phyloP scores from a whole-genome alignment of 2,888 invertebrate species.

The Leptopilina drosophilae region DNA sequence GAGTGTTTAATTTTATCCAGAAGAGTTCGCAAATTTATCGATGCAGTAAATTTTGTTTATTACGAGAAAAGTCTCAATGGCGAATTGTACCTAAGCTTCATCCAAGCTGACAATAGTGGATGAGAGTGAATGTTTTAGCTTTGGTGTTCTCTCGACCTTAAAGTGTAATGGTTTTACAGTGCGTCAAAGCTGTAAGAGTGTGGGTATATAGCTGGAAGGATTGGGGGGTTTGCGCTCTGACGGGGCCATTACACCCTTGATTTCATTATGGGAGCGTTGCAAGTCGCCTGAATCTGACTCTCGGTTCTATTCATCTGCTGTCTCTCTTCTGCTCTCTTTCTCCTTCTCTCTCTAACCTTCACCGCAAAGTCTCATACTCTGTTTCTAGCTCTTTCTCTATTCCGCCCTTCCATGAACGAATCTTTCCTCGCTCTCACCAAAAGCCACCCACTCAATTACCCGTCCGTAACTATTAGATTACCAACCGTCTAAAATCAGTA shows the following conservation, averaged over 20 bases:
- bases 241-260: constrained; percentile 75
- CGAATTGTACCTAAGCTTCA: constrained; percentile 2
- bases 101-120: constrained; percentile 12
- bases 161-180: constrained; percentile 70
- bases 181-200: constrained; percentile 68
- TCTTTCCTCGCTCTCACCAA: constrained; percentile 36
- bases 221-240: constrained; percentile 67
- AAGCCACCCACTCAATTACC: constrained; percentile 52
- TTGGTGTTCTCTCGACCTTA: constrained; percentile 64
- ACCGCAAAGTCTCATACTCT: constrained; percentile 8
- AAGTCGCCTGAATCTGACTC: constrained; percentile 70
- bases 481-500: constrained; percentile 60
- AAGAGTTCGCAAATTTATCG: too few species aligned
- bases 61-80: background rate
- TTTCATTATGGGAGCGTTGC: constrained; percentile 73
- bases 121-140: constrained; percentile 54
- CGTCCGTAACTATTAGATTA: constrained; percentile 66
- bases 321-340: constrained; percentile 45
- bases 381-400: constrained; percentile 36
- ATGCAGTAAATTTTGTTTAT: background rate
- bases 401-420: constrained; percentile 32
- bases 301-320: constrained; percentile 43
- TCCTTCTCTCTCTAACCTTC: constrained; percentile 41
- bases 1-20: too few species aligned
- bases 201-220: constrained; percentile 49